Percentiles rank a stretch among this genome's conserved stretches.
These are phyloP conservation scores for Bilobella aurantiaca DNA, from an alignment of 1,140 invertebrate genomes.

Conservation along the genomic window DNA sequence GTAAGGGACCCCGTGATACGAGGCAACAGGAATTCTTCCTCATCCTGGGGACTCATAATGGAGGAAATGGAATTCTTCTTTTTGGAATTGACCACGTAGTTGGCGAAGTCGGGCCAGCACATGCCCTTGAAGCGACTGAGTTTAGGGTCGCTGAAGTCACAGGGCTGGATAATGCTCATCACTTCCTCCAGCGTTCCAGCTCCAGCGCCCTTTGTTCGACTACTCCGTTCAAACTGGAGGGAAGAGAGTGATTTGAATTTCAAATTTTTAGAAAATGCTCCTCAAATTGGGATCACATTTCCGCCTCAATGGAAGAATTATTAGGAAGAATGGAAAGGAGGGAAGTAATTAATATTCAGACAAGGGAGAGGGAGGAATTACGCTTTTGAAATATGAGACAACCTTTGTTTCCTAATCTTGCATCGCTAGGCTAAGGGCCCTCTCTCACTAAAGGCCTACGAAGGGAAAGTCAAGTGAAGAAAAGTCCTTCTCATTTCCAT, in stretches of 20 bases:
- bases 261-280: background rate
- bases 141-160: constrained; percentile 51
- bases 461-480: too few species aligned
- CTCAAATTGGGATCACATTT: background rate
- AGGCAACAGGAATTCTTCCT: background rate
- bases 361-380: too few species aligned
- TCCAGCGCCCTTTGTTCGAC: constrained; percentile 45
- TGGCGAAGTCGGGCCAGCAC: constrained; percentile 43
- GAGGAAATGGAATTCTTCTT: constrained; percentile 21
- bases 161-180: constrained; percentile 45
- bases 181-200: constrained; percentile 46
- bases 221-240: constrained; percentile 47
- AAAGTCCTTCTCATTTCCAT: background rate
- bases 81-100: constrained; percentile 35
- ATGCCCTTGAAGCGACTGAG: constrained; percentile 47
- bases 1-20: background rate
- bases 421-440: background rate
- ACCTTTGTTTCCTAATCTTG: too few species aligned
- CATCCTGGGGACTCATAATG: background rate
- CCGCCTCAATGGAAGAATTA: background rate
- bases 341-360: background rate
- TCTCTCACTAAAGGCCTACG: too few species aligned
- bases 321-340: background rate
- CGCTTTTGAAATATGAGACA: too few species aligned
- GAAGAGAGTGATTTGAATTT: background rate